phyloP scores from a whole-genome alignment of 2,113 vertebrate species.

The Eulacestoma nigropectus region DNA sequence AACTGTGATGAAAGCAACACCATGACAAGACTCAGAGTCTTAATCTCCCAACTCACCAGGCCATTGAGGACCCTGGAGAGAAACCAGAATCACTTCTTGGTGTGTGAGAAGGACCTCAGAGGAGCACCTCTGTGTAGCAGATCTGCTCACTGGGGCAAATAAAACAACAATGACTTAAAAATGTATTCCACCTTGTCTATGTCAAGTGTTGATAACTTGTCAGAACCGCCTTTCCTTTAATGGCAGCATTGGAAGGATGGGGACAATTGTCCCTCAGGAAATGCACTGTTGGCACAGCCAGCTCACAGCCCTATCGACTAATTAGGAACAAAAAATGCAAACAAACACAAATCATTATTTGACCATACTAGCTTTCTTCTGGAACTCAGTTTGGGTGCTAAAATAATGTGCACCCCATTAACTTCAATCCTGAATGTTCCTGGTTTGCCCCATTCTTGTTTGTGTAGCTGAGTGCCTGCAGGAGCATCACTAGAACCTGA shows the following conservation, averaged over 20 bases:
- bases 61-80: not conserved
- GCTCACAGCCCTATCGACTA: not conserved
- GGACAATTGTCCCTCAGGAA: not conserved
- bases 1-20: not conserved
- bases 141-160: not conserved
- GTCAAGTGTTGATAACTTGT: not conserved
- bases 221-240: not conserved
- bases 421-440: not conserved
- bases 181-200: not conserved
- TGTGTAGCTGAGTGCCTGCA: not conserved
- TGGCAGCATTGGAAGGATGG: fast-evolving
- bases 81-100: not conserved
- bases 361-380: not conserved
- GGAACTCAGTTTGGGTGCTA: not conserved
- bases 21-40: not conserved
- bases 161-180: not conserved
- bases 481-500: not conserved
- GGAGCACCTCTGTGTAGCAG: not conserved
- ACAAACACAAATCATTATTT: not conserved
- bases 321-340: not conserved
- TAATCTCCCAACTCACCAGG: not conserved
- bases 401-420: not conserved
- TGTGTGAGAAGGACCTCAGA: not conserved
- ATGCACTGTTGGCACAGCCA: not conserved
- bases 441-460: not conserved